These are phyloP conservation scores for Calycopis cecrops DNA, from an alignment of 1,140 invertebrate genomes.

Conservation along the genomic window DNA sequence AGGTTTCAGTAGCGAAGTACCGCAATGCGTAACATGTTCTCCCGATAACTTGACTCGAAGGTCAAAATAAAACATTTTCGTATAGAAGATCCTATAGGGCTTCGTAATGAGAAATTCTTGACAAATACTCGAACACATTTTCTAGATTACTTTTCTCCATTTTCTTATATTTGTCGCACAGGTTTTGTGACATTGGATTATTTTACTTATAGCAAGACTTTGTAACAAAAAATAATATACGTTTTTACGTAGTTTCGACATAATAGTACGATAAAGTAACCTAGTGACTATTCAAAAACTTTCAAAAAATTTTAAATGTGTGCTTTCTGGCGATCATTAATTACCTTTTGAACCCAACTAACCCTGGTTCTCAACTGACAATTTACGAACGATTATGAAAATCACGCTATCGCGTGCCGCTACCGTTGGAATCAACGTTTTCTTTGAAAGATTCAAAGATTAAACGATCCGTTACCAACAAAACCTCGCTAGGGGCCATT, in stretches of 20 bases:
- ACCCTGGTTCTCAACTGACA: too few relatives aligned
- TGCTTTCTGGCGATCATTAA: too few relatives aligned
- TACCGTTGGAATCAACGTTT: background rate
- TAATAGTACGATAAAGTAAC: too few relatives aligned
- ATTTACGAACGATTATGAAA: too few relatives aligned
- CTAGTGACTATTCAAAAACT: too few relatives aligned
- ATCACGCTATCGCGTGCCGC: background rate
- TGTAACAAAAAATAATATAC: background rate
- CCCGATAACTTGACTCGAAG: slow-evolving; percentile 41
- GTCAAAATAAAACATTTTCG: slow-evolving; percentile 24
- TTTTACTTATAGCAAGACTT: background rate
- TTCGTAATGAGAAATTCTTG: slow-evolving; percentile 8
- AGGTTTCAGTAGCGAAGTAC: slow-evolving; percentile 29
- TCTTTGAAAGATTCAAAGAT: background rate
- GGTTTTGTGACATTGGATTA: background rate
- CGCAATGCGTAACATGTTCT: slow-evolving; percentile 46
- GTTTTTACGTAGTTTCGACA: too few relatives aligned
- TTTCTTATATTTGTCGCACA: background rate
- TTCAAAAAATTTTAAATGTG: too few relatives aligned
- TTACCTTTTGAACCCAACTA: too few relatives aligned
- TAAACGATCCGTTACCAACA: background rate
- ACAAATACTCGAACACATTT: background rate
- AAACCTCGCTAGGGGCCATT: slow-evolving; percentile 3
- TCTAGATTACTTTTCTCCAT: background rate
- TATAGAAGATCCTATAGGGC: slow-evolving; percentile 3